Percentiles rank a stretch among this genome's conserved stretches.
These are phyloP conservation scores for Artemia sinica DNA, from an alignment of 2,888 invertebrate species.

Conservation along the genomic window DNA sequence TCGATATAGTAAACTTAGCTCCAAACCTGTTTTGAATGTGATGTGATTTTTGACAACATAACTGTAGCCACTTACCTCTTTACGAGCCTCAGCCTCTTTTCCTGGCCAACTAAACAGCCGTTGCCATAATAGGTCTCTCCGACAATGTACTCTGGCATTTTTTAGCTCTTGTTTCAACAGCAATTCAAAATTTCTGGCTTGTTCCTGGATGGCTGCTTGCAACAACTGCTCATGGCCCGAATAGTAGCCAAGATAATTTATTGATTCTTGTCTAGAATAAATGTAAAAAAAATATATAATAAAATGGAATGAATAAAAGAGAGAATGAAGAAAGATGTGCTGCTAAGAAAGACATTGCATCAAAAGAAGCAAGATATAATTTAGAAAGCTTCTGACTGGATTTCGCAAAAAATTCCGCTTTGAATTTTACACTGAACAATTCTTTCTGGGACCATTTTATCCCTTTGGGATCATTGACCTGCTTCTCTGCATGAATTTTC, in stretches of 20 bases:
- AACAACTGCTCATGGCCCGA: constrained; percentile 48
- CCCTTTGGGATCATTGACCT: no score
- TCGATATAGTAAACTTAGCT: no score
- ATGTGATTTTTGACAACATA: neutral
- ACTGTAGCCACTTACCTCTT: neutral
- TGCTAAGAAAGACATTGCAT: no score
- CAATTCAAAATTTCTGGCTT: constrained; percentile 39
- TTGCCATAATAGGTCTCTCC: constrained; percentile 52
- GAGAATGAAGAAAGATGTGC: neutral
- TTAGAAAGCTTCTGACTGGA: no score
- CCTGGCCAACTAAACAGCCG: constrained; percentile 33
- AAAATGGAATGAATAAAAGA: neutral
- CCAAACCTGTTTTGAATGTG: neutral
- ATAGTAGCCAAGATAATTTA: constrained; percentile 49
- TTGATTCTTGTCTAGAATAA: constrained; percentile 39
- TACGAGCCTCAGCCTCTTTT: constrained; percentile 19
- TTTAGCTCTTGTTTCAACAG: constrained; percentile 44
- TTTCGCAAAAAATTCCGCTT: no score
- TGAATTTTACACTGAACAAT: no score
- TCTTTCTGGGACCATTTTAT: no score
- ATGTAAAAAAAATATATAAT: constrained; percentile 13
- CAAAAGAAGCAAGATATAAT: no score
- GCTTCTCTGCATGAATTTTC: no score
- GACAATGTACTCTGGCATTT: constrained; percentile 47
- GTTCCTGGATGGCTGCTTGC: constrained; percentile 43